Evolutionary conservation across 1,140 invertebrate genomes (phyloP).

Genomic region (Tetramorium parvispinum): DNA sequence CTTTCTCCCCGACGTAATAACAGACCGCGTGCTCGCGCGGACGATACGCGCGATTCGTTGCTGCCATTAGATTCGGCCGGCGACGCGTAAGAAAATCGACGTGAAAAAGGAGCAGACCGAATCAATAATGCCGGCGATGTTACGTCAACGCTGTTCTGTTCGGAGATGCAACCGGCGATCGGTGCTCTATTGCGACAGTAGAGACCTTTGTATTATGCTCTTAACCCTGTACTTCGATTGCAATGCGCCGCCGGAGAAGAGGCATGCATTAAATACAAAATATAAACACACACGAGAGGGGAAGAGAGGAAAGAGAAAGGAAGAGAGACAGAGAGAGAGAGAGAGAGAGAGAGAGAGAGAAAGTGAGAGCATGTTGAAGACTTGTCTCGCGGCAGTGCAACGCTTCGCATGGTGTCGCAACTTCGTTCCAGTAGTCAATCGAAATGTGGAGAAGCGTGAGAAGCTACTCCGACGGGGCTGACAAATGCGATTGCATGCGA

Average conservation of each 20-base stretch:
- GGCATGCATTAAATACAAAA: constrained; percentile 23
- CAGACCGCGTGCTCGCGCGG: not conserved
- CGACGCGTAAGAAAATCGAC: constrained; percentile 25
- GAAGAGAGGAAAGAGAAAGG: not conserved
- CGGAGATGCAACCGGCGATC: constrained; percentile 16
- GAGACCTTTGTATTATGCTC: constrained; percentile 61
- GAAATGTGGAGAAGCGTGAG: constrained; percentile 37
- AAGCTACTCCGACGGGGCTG: not conserved
- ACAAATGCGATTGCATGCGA: constrained; percentile 4
- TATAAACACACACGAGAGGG: constrained; percentile 27
- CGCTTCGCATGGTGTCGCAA: not conserved
- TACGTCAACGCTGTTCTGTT: constrained; percentile 29
- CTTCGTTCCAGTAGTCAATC: constrained; percentile 37
- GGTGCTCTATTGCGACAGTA: constrained; percentile 57
- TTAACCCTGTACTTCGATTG: constrained; percentile 62
- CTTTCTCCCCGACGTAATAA: constrained; percentile 19
- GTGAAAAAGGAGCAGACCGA: constrained; percentile 57
- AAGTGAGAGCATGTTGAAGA: not conserved
- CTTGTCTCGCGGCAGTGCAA: not conserved
- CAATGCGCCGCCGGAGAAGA: constrained; percentile 7
- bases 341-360: not conserved
- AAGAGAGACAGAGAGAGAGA: not conserved
- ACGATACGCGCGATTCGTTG: constrained; percentile 1
- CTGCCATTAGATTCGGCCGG: not conserved
- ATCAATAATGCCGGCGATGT: constrained; percentile 44